These are phyloP conservation scores for Apodemia zela DNA, from an alignment of 2,888 invertebrate genomes.

Conservation along the genomic window DNA sequence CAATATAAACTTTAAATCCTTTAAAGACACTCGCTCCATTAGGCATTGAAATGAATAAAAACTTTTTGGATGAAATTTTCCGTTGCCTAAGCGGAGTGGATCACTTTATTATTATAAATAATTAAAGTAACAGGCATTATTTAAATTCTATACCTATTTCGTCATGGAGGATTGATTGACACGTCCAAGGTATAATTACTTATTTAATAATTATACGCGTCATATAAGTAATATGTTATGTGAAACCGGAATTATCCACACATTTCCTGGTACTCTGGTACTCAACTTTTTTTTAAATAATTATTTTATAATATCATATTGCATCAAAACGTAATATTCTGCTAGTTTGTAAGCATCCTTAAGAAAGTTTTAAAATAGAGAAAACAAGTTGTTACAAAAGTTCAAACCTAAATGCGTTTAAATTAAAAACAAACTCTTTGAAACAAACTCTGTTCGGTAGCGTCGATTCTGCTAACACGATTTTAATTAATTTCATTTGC, in stretches of 20 bases:
- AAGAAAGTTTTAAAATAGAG: background rate
- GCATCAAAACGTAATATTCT: too few relatives aligned
- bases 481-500: background rate
- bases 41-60: conserved; percentile 35
- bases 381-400: background rate
- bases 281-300: too few relatives aligned
- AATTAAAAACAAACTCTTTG: background rate
- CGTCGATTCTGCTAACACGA: background rate
- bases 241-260: too few relatives aligned
- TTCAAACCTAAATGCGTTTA: background rate
- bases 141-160: too few relatives aligned
- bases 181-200: too few relatives aligned
- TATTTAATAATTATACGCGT: too few relatives aligned
- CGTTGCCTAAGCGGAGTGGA: background rate
- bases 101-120: too few relatives aligned
- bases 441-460: background rate
- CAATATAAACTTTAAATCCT: conserved; percentile 70
- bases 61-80: conserved; percentile 22
- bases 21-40: conserved; percentile 55
- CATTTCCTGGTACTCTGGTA: too few relatives aligned
- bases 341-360: background rate
- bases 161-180: too few relatives aligned
- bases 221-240: too few relatives aligned
- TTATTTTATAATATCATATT: too few relatives aligned
- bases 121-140: too few relatives aligned